Percentiles rank a stretch among this genome's conserved stretches.
Evolutionary conservation across 2,797 vertebrate genomes (phyloP).

Genomic region (Ctenopoma multispine): DNA sequence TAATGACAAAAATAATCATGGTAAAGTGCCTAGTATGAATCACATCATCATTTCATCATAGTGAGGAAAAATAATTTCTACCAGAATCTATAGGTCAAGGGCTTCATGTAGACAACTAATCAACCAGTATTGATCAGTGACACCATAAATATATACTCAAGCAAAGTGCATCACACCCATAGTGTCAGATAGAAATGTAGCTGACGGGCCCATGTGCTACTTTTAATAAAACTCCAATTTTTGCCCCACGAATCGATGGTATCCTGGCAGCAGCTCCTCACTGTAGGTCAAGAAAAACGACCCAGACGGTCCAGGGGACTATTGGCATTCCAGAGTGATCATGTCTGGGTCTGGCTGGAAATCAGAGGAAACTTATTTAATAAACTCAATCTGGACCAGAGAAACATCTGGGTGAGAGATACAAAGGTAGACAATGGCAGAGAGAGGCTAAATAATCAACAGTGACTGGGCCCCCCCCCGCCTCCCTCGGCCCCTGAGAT

Average conservation of each 20-base stretch:
- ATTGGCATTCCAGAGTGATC: conserved; percentile 60
- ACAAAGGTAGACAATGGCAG: conserved; percentile 9
- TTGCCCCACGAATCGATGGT: conserved; percentile 33
- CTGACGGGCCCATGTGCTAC: conserved; percentile 18
- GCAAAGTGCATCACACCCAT: conserved; percentile 11
- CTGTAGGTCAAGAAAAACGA: conserved; percentile 48
- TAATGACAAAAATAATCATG: neutral
- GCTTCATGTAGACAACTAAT: neutral
- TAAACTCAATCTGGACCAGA: conserved; percentile 55
- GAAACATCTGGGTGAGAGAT: conserved; percentile 29
- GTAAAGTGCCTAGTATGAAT: neutral
- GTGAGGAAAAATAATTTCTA: neutral
- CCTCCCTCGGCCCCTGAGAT: conserved; percentile 23
- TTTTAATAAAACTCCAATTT: conserved; percentile 33
- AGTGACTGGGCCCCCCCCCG: conserved; percentile 21
- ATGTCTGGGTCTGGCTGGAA: conserved; percentile 50
- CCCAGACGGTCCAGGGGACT: conserved; percentile 24
- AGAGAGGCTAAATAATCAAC: conserved; percentile 46
- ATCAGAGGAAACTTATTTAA: conserved; percentile 60
- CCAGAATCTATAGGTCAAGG: conserved; percentile 7
- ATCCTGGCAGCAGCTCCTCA: conserved; percentile 20
- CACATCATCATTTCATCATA: neutral
- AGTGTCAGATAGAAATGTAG: conserved; percentile 2
- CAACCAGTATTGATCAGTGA: conserved; percentile 34
- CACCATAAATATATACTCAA: conserved; percentile 29